Conservation (phyloP, 2,888 invertebrate genomes). For the Diplazon laetatorius region DNA sequence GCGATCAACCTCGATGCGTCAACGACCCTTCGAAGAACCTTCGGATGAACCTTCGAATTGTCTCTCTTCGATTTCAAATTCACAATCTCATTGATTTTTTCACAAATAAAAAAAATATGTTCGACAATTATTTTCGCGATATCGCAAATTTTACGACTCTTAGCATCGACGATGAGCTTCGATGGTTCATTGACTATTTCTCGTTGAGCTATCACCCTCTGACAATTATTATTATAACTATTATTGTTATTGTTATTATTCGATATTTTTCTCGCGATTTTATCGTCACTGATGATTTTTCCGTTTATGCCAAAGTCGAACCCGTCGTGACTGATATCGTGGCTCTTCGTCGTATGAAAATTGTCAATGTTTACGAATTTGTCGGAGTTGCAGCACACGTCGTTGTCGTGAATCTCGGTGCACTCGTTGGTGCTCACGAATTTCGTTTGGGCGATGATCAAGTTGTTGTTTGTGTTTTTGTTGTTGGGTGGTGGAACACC, state of each 20-base stretch:
- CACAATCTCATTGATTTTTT: neutral
- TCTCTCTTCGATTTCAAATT: neutral
- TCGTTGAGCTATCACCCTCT: neutral
- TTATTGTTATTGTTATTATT: too few relatives aligned
- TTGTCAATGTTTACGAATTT: constrained; percentile 1
- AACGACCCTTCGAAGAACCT: constrained; percentile 2
- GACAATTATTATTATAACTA: too few relatives aligned
- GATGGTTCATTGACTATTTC: neutral
- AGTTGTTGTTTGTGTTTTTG: constrained; percentile 62
- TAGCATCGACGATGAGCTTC: too few relatives aligned
- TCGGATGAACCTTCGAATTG: neutral
- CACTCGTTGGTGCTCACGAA: constrained; percentile 36
- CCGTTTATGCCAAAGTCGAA: too few relatives aligned
- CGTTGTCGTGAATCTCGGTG: neutral
- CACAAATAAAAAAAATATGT: neutral
- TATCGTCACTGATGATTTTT: neutral
- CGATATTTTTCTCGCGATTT: neutral
- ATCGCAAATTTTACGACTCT: too few relatives aligned
- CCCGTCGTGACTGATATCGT: too few relatives aligned
- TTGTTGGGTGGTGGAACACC: constrained; percentile 77
- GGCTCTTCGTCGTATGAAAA: constrained; percentile 25
- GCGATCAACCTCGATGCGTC: constrained; percentile 11
- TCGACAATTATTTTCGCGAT: neutral
- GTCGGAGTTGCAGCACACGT: constrained; percentile 4
- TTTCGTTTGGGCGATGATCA: constrained; percentile 30